Conservation (phyloP, 1,140 invertebrate species). For the Drosophila truncata region DNA sequence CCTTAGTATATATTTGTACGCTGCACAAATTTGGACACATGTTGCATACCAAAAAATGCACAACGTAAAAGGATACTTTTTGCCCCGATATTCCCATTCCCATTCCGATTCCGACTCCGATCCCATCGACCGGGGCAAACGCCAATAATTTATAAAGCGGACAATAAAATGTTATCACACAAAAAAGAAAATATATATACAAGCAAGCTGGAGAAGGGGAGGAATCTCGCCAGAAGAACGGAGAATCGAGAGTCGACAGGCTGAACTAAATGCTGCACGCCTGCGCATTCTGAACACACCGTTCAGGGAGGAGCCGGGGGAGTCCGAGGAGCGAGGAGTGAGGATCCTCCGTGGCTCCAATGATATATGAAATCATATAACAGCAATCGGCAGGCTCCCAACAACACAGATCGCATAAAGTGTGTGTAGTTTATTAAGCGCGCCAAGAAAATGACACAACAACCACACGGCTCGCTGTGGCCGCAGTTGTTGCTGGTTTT, state of each 20-base stretch:
- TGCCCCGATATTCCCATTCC: slow-evolving; percentile 37
- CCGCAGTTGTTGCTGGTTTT: slow-evolving; percentile 14
- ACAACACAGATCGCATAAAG: slow-evolving; percentile 49
- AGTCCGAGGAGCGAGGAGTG: slow-evolving; percentile 9
- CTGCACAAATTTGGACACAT: slow-evolving; percentile 80
- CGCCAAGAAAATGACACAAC: slow-evolving; percentile 63
- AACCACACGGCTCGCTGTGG: slow-evolving; percentile 32
- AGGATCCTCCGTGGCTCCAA: slow-evolving; percentile 42
- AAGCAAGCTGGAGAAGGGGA: slow-evolving; percentile 13
- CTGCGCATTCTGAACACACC: slow-evolving; percentile 78
- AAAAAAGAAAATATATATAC: slow-evolving; percentile 41
- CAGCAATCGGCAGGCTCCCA: slow-evolving; percentile 69
- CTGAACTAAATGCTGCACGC: slow-evolving; percentile 84
- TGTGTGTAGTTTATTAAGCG: slow-evolving; percentile 82
- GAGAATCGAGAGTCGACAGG: slow-evolving; percentile 63
- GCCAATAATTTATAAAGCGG: slow-evolving; percentile 83
- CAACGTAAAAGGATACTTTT: slow-evolving; percentile 82
- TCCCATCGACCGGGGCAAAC: slow-evolving; percentile 49
- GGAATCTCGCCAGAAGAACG: slow-evolving; percentile 16
- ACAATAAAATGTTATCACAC: slow-evolving; percentile 84
- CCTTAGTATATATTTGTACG: slow-evolving; percentile 63
- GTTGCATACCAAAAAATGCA: slow-evolving; percentile 73
- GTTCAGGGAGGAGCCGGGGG: neutral
- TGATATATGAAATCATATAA: slow-evolving; percentile 84
- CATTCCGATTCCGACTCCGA: slow-evolving; percentile 7